Percentiles rank a stretch among this genome's conserved stretches.
These are phyloP conservation scores for Belonocnema kinseyi DNA, from an alignment of 1,140 invertebrate species.

Conservation along the genomic window DNA sequence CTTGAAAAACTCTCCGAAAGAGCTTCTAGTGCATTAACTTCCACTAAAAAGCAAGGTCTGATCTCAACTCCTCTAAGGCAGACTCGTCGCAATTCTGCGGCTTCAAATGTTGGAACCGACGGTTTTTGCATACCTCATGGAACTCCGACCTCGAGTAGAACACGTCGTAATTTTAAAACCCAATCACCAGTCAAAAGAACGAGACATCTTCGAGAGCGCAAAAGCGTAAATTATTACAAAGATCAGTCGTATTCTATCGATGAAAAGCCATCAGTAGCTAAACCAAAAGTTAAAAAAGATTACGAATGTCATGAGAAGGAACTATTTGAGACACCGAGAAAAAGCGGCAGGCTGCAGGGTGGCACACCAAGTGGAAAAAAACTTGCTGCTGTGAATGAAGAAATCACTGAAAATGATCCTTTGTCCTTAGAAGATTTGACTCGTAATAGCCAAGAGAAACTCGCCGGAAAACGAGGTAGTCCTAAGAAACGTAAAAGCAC, in stretches of 20 bases:
- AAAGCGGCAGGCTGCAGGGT: not conserved
- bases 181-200: constrained; percentile 4
- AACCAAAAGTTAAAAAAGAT: constrained; percentile 19
- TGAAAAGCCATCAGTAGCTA: not conserved
- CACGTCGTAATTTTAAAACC: not conserved
- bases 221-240: not conserved
- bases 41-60: too few relatives aligned
- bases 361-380: not conserved
- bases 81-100: too few relatives aligned
- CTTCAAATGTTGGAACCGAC: too few relatives aligned
- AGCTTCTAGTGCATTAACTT: too few relatives aligned
- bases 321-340: not conserved
- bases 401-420: not conserved
- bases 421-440: not conserved
- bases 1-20: too few relatives aligned
- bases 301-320: constrained; percentile 1
- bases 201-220: not conserved
- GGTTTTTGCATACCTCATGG: too few relatives aligned
- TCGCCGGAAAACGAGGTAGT: not conserved
- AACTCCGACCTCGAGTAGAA: constrained; percentile 4
- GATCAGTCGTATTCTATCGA: not conserved
- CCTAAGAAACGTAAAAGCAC: not conserved
- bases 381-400: constrained; percentile 3
- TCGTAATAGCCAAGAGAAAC: not conserved
- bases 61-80: too few relatives aligned